Conservation (phyloP, 2,888 invertebrate genomes). For the Phengaris alcon region DNA sequence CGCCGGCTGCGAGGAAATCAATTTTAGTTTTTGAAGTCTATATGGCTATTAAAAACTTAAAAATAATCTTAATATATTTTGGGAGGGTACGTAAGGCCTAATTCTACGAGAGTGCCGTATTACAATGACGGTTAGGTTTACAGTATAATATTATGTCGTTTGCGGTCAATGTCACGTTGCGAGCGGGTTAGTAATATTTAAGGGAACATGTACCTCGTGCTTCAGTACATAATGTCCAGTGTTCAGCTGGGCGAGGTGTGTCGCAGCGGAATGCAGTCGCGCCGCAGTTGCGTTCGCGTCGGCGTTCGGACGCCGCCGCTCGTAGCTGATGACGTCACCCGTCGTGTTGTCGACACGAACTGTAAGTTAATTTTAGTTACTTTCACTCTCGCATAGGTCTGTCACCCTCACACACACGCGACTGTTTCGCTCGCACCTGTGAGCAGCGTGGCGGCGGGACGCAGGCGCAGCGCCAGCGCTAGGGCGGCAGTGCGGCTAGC, state of each 20-base stretch:
- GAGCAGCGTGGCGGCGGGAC: slow-evolving; percentile 49
- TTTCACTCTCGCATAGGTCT: too few species aligned
- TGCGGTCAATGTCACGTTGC: too few species aligned
- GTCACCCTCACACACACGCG: too few species aligned
- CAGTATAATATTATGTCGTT: too few species aligned
- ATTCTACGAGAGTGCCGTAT: too few species aligned
- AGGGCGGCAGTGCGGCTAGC: slow-evolving; percentile 43
- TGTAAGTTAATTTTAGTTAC: slow-evolving; percentile 37
- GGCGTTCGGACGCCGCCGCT: slow-evolving; percentile 37
- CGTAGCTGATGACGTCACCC: slow-evolving; percentile 55
- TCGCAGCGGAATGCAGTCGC: slow-evolving; percentile 45
- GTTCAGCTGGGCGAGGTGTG: slow-evolving; percentile 53
- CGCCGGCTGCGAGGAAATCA: slow-evolving; percentile 43
- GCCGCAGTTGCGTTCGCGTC: slow-evolving; percentile 35
- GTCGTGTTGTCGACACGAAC: slow-evolving; percentile 55
- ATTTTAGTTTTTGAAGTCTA: too few species aligned
- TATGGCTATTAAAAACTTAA: too few species aligned
- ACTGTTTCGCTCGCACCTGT: slow-evolving; percentile 48
- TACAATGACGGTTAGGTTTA: too few species aligned
- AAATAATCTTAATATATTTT: too few species aligned
- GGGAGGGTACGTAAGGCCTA: too few species aligned
- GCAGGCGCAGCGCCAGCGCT: slow-evolving; percentile 51
- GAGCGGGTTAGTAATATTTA: too few species aligned
- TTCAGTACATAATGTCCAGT: slow-evolving; percentile 57
- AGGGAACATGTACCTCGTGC: slow-evolving; percentile 51